phyloP scores from a whole-genome alignment of 2,888 invertebrate species.

The Helleia helle region DNA sequence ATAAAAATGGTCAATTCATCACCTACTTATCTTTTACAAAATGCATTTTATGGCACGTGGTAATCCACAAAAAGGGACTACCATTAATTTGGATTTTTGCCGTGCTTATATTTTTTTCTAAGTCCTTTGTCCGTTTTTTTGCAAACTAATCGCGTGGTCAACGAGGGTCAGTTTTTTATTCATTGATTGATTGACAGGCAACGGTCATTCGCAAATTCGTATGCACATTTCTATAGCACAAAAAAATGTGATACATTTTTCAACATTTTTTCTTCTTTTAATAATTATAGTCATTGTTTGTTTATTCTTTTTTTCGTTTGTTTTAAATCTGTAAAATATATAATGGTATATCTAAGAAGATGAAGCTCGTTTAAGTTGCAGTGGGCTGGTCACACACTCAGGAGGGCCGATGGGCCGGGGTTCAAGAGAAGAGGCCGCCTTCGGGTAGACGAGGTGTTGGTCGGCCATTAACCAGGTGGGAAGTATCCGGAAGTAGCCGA shows the following conservation, averaged over 20 bases:
- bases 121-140: conserved; percentile 37
- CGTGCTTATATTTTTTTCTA: conserved; percentile 45
- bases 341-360: too few relatives aligned
- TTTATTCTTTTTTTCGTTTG: too few relatives aligned
- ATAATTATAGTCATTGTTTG: too few relatives aligned
- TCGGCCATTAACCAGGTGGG: too few relatives aligned
- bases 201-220: conserved; percentile 57
- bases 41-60: conserved; percentile 18
- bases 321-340: too few relatives aligned
- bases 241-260: conserved; percentile 5
- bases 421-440: too few relatives aligned
- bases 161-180: conserved; percentile 66
- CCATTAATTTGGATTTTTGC: conserved; percentile 50
- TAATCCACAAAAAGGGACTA: conserved; percentile 38
- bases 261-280: neutral
- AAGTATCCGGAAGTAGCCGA: too few relatives aligned
- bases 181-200: conserved; percentile 65
- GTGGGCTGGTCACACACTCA: too few relatives aligned
- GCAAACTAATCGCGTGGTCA: conserved; percentile 57
- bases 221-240: conserved; percentile 15
- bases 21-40: conserved; percentile 7
- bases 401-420: too few relatives aligned
- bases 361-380: too few relatives aligned
- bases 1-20: conserved; percentile 5
- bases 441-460: too few relatives aligned